Conservation (phyloP, 2,113 vertebrate genomes). For the Myrmecophaga tridactyla region DNA sequence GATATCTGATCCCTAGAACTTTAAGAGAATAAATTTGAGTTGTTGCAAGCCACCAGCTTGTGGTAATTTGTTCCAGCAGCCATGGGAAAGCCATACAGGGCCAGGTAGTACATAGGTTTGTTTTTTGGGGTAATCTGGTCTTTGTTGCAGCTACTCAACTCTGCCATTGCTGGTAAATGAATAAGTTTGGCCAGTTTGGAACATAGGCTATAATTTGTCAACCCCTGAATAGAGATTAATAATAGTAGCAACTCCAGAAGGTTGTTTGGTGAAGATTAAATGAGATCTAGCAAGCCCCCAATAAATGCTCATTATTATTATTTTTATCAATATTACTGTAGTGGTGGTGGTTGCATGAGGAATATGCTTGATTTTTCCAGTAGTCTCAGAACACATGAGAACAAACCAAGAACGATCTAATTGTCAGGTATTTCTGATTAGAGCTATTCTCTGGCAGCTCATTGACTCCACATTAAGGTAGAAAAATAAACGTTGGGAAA, state of each 20-base stretch:
- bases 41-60: neutral
- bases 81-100: neutral
- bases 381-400: accelerated
- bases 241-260: neutral
- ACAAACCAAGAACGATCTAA: accelerated
- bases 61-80: neutral
- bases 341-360: accelerated
- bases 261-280: neutral
- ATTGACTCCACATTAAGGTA: neutral
- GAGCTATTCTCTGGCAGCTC: neutral
- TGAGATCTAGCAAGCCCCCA: neutral
- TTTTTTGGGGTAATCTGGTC: accelerated
- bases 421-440: neutral
- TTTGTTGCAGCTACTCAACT: neutral
- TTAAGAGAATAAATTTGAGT: neutral
- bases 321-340: accelerated
- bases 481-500: neutral
- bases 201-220: accelerated
- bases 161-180: neutral
- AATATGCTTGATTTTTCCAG: neutral
- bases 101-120: neutral
- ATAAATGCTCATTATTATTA: too few relatives aligned
- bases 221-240: neutral
- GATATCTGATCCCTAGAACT: neutral
- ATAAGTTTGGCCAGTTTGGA: neutral